Base-by-base conservation (phyloP, 1,140 invertebrate species). In the Dermatophagoides farinae region DNA sequence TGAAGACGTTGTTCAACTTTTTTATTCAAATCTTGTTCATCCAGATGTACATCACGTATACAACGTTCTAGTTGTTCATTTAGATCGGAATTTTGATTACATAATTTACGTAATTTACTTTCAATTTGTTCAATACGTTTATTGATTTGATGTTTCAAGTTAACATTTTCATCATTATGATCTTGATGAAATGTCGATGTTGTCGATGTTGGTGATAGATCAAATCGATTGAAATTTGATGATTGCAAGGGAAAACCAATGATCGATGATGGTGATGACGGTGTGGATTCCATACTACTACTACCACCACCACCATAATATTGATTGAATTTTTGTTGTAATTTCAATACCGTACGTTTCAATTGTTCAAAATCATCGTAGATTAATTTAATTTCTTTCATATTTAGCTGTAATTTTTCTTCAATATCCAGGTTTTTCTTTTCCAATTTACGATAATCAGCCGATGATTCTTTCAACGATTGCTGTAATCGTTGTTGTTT, bases 311-410 rank as follows among this genome's bases (percentile, higher is more conserved):
- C n/a, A n/a, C n/a, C n/a, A n/a, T n/a, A n/a, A 31, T 31, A 31
- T 4, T 31, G 31, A 31, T 31, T 31, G 2, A 31, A 4, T 31
- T 31, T 31, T 4, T 31, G 2, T 31, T 31, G 31, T 31, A 31
- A 31, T 31, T 31, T 31, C 8, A 31, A 4, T 4, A 31, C 31
- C 2, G 31, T 31, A 31, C 31, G 14, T 44, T 44, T 44, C 5
- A 44, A 20, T 20, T 44, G 14, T 44, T 16, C 43, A 16, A 44
- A 20, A 44, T 44, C 43, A 20, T 16, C 14, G 10, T 20, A 44
- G 10, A 44, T 44, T 20, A 44, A n/a, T 53, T 53, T 53, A n/a
- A 53, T 53, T 25, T 53, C 51, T 16, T 53, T 53, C 37, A 53
- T 39, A n/a, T 14, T 22, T n/a, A n/a, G 5, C 9, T 53, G 14